phyloP scores from a whole-genome alignment of 1,140 invertebrate species.

The Zaprionus africanus region DNA sequence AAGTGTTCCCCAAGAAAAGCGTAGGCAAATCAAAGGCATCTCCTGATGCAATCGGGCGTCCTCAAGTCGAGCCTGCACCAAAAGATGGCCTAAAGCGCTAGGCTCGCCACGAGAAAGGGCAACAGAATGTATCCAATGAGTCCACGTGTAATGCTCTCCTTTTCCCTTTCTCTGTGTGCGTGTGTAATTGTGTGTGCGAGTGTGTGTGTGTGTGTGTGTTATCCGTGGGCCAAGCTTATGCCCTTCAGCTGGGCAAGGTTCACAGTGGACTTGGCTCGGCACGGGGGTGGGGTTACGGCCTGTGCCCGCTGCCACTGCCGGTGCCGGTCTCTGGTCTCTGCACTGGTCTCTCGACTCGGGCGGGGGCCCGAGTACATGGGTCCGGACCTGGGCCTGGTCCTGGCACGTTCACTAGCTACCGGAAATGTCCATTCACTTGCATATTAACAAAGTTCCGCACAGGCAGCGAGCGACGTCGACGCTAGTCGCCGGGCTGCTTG shows the following conservation, averaged over 20 bases:
- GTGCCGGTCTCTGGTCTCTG: slow-evolving; percentile 27
- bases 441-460: slow-evolving; percentile 83
- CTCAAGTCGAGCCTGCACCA: neutral
- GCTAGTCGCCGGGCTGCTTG: slow-evolving; percentile 38
- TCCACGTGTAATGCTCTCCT: slow-evolving; percentile 41
- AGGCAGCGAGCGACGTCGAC: slow-evolving; percentile 54
- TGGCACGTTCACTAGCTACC: slow-evolving; percentile 78
- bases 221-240: slow-evolving; percentile 46
- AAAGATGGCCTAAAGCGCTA: neutral
- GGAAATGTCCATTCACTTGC: slow-evolving; percentile 83
- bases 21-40: neutral
- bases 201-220: slow-evolving; percentile 24
- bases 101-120: slow-evolving; percentile 11
- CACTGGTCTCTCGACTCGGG: slow-evolving; percentile 32
- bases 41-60: neutral
- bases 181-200: slow-evolving; percentile 48
- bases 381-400: slow-evolving; percentile 16
- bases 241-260: slow-evolving; percentile 60
- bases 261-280: slow-evolving; percentile 21
- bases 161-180: slow-evolving; percentile 31
- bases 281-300: slow-evolving; percentile 27
- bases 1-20: neutral
- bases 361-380: neutral
- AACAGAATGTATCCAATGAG: slow-evolving; percentile 50
- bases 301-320: slow-evolving; percentile 27